Conservation (phyloP, 2,797 vertebrate species). For the Myotis vivesi region DNA sequence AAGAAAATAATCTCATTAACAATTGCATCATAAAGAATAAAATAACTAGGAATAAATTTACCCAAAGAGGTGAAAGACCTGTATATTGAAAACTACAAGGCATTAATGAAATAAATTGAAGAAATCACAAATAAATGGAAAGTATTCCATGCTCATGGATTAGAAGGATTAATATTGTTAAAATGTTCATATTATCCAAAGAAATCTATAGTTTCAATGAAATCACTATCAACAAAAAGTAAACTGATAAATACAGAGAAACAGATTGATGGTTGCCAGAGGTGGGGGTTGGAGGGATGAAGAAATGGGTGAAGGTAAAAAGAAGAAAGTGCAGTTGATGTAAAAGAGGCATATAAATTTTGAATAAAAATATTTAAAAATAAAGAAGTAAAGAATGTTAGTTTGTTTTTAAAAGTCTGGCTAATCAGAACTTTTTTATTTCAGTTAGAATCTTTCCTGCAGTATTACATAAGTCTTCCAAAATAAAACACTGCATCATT, state of each 20-base stretch:
- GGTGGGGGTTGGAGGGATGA: not conserved
- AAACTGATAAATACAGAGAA: not conserved
- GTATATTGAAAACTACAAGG: not conserved
- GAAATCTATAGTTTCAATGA: not conserved
- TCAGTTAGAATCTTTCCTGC: not conserved
- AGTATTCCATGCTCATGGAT: not conserved
- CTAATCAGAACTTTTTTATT: not conserved
- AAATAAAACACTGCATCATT: not conserved
- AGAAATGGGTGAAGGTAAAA: not conserved
- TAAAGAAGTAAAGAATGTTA: not conserved
- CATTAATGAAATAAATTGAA: not conserved
- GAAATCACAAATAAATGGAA: not conserved
- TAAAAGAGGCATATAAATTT: not conserved
- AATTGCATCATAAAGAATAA: not conserved
- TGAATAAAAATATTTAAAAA: not conserved
- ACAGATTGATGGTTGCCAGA: not conserved
- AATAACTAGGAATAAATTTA: not conserved
- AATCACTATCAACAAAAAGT: not conserved
- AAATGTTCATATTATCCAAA: not conserved
- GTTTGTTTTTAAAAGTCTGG: not conserved
- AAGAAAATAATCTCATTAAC: not conserved
- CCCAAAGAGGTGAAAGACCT: too few species aligned
- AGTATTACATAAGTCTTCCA: not conserved
- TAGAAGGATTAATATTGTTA: not conserved
- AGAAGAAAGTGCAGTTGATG: not conserved